Conservation (phyloP, 2,113 vertebrate species). For the Nasalis larvatus region DNA sequence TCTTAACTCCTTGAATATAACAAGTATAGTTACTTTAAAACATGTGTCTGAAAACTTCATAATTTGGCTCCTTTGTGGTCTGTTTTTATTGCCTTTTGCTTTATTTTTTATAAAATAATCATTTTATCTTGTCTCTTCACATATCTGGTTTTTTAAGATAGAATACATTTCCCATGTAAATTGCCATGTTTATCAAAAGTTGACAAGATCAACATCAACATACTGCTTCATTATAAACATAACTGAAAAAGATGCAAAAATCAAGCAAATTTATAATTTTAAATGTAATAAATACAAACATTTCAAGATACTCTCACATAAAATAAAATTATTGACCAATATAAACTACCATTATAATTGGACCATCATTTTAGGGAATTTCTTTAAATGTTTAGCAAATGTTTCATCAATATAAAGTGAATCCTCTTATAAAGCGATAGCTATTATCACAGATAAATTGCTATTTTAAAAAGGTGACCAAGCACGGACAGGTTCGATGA, state of each 20-base stretch:
- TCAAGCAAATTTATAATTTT: not conserved
- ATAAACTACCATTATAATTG: not conserved
- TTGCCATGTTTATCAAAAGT: not conserved
- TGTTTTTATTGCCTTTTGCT: no score
- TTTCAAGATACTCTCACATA: not conserved
- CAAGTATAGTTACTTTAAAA: no score
- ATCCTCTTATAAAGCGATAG: not conserved
- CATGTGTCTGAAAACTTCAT: no score
- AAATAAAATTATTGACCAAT: not conserved
- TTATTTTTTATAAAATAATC: no score
- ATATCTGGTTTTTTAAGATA: no score
- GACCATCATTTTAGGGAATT: not conserved
- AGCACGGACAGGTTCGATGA: not conserved
- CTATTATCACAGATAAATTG: not conserved
- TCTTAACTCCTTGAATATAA: no score
- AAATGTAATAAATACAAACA: constrained; percentile 20
- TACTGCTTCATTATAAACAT: not conserved
- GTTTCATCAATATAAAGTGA: constrained; percentile 3
- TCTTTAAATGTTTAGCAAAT: not conserved
- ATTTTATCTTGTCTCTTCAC: no score
- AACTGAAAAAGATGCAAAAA: not conserved
- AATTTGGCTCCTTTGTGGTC: no score
- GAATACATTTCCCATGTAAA: not conserved
- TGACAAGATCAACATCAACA: not conserved
- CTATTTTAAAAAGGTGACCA: not conserved